phyloP scores from a whole-genome alignment of 2,888 invertebrate species.

The Melanostoma scalare region DNA sequence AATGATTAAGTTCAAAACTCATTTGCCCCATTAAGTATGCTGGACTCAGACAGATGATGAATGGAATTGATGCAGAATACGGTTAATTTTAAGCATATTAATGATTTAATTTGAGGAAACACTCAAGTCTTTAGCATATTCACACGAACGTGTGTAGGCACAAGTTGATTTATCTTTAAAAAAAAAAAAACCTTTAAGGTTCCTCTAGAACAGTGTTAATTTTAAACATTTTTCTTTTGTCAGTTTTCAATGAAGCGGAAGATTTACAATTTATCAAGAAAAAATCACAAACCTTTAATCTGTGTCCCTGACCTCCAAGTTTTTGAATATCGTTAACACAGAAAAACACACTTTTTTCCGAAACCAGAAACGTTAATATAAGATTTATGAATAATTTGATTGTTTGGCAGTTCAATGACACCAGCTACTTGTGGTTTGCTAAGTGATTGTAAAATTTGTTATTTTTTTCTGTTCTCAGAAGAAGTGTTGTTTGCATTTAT shows the following conservation, averaged over 20 bases:
- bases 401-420: conserved; percentile 1
- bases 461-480: not conserved
- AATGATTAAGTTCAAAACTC: conserved; percentile 2
- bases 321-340: too few relatives aligned
- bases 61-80: conserved; percentile 40
- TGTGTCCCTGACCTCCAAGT: too few relatives aligned
- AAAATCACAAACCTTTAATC: too few relatives aligned
- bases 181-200: too few relatives aligned
- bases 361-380: not conserved
- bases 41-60: conserved; percentile 55
- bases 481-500: not conserved
- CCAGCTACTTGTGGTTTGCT: not conserved
- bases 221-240: too few relatives aligned
- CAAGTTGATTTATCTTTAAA: too few relatives aligned
- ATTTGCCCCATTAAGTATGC: conserved; percentile 58
- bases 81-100: conserved; percentile 51
- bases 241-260: too few relatives aligned
- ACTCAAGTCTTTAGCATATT: not conserved
- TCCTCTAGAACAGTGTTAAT: too few relatives aligned
- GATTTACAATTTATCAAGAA: too few relatives aligned
- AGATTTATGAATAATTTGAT: conserved; percentile 6
- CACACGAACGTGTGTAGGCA: too few relatives aligned
- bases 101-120: conserved; percentile 28
- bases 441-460: not conserved
- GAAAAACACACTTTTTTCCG: not conserved